phyloP scores from a whole-genome alignment of 23 tunicate genomes.

The Phallusia fumigata region DNA sequence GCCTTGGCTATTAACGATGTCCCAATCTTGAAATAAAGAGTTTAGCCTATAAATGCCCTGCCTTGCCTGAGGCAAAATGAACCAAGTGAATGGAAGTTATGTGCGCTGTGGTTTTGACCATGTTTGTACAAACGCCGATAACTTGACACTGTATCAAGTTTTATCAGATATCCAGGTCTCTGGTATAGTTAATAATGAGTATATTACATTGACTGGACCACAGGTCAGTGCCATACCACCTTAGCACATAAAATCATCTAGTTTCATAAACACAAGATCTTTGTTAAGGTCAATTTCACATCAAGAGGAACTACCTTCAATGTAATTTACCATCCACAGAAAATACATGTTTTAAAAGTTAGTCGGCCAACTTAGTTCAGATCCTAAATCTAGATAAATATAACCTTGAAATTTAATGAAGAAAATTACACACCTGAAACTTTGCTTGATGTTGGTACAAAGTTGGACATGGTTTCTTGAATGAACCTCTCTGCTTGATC shows the following conservation, averaged over 20 bases:
- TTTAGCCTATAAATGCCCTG: neutral
- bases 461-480: slow-evolving; percentile 48
- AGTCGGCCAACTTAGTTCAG: too few species aligned
- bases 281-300: too few species aligned
- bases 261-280: too few species aligned
- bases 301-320: too few species aligned
- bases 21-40: neutral
- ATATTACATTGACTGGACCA: too few species aligned
- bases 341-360: too few species aligned
- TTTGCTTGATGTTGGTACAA: slow-evolving; percentile 18
- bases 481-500: slow-evolving; percentile 74
- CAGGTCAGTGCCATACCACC: too few species aligned
- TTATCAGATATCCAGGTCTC: too few species aligned
- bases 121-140: neutral
- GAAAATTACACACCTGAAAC: neutral
- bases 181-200: too few species aligned
- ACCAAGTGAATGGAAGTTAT: neutral
- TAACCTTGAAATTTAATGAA: neutral
- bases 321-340: too few species aligned
- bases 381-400: too few species aligned
- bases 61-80: neutral
- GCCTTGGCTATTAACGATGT: neutral
- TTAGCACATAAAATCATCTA: too few species aligned
- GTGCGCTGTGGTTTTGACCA: slow-evolving; percentile 2
- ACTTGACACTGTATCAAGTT: neutral